These are phyloP conservation scores for Neotoxoptera formosana DNA, from an alignment of 1,140 invertebrate species.

Conservation along the genomic window DNA sequence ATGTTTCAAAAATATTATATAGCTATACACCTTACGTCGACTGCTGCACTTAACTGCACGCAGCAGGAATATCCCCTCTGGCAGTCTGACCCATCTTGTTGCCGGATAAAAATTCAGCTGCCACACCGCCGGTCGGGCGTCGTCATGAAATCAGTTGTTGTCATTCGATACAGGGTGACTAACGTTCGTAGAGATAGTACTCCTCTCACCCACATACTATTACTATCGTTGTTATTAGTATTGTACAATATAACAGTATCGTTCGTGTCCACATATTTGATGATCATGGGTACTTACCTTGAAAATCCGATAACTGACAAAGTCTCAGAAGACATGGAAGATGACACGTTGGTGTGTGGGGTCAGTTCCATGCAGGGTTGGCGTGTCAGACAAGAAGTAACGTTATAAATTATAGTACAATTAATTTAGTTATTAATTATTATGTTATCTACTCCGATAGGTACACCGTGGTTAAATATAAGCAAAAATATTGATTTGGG, in stretches of 20 bases:
- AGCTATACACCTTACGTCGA: not conserved
- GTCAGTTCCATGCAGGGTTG: conserved; percentile 99
- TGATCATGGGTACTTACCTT: conserved; percentile 71
- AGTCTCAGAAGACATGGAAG: conserved; percentile 79
- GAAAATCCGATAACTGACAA: conserved; percentile 88
- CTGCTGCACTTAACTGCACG: not conserved
- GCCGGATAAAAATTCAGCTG: not conserved
- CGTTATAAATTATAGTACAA: not conserved
- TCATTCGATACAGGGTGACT: not conserved
- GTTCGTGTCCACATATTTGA: not conserved
- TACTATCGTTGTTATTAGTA: not conserved
- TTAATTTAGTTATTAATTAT: not conserved
- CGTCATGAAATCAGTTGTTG: not conserved
- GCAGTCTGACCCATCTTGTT: not conserved
- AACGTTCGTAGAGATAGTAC: not conserved
- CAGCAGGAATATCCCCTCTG: not conserved
- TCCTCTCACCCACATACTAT: not conserved
- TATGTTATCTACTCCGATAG: not conserved
- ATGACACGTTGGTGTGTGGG: conserved; percentile 78
- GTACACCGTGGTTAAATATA: not conserved
- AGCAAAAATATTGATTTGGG: not conserved
- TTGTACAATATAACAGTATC: not conserved
- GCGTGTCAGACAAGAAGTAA: conserved; percentile 95
- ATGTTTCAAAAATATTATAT: not conserved
- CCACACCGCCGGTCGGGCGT: not conserved